Base-by-base conservation (phyloP, 2,888 invertebrate genomes). In the Hoplodrina blanda region DNA sequence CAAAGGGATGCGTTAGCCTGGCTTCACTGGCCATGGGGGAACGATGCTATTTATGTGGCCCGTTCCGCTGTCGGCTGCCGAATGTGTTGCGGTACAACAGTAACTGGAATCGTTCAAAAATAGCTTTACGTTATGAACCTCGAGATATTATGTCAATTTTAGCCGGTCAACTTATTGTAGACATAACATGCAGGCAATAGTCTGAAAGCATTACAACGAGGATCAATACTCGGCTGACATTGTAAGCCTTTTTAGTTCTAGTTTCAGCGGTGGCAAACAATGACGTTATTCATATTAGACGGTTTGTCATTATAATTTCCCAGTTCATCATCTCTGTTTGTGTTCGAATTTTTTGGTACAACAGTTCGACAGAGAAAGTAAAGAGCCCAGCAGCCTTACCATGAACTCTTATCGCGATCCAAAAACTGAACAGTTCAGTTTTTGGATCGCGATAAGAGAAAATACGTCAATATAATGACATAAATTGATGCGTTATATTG, bases 21-120 rank as follows among this genome's bases (percentile, higher is more conserved):
- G 78, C 78, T 67, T 56, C 62, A 49, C 62, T 25, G 73, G 46
- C 30, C 17, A n/a, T 37, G 54, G 59, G 76, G 76, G 59, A 41
- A 13, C 30, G 15, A 19, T 17, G 62, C 66, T 78, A 78, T 78
- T 68, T 61, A 25, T 53, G 64, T 69, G 11, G 52, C 19, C 68
- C 59, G 62, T 64, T 65, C 37, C 49, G 67, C 59, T 64, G 46
- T 52, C 25, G 50, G 52, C 41, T 49, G 44, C 70, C 54, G 13
- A 61, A 69, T 62, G 50, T 49, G 60, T 67, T 50, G 37, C 73
- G 20, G 61, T 53, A 54, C 46, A 52, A n/a, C n/a, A n/a, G n/a
- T n/a, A n/a, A 50, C 54, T 62, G 62, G 61, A 46, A 56, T 33
- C 41, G 50, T 46, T 67, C 61, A 30, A 55, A 70, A 62, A 52